A percentile compares a stretch with the other conserved stretches of the same genome.
phyloP scores from a whole-genome alignment of 2,113 vertebrate species.

The Paracanthobrama guichenoti region DNA sequence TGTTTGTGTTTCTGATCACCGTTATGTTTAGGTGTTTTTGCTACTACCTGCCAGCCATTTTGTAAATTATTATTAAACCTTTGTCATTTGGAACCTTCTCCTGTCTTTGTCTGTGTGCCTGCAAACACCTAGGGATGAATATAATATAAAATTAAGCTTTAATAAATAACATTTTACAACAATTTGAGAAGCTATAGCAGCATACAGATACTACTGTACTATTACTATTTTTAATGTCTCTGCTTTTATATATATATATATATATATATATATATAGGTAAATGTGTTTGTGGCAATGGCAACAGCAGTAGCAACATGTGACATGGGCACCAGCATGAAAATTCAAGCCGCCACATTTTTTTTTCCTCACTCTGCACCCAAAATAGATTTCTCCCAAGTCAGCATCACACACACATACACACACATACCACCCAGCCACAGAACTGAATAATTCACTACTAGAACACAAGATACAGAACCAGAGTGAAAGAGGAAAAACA shows the following conservation, averaged over 20 bases:
- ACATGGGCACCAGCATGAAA: constrained; percentile 58
- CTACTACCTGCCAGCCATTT: too few species aligned
- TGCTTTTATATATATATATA: too few species aligned
- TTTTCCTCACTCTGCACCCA: constrained; percentile 43
- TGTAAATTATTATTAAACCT: too few species aligned
- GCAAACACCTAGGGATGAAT: too few species aligned
- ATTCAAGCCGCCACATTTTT: constrained; percentile 56
- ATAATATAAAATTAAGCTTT: neutral
- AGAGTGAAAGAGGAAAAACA: constrained; percentile 22
- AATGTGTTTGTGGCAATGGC: neutral
- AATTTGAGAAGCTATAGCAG: neutral
- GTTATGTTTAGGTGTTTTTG: too few species aligned
- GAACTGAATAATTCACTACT: constrained; percentile 59
- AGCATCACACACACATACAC: constrained; percentile 45
- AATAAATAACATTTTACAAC: neutral
- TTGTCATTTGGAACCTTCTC: too few species aligned
- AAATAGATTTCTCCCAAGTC: constrained; percentile 56
- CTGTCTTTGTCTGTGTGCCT: too few species aligned
- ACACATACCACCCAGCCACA: constrained; percentile 42
- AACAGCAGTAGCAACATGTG: constrained; percentile 47
- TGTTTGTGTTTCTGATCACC: too few species aligned
- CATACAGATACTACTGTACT: neutral
- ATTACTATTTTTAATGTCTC: too few species aligned
- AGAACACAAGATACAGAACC: constrained; percentile 45
- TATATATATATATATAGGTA: too few species aligned